Evolutionary conservation across 2,888 invertebrate species (phyloP), one percentile per base, ranked within the genome.

Genomic region (Andrena chrysosceles): DNA sequence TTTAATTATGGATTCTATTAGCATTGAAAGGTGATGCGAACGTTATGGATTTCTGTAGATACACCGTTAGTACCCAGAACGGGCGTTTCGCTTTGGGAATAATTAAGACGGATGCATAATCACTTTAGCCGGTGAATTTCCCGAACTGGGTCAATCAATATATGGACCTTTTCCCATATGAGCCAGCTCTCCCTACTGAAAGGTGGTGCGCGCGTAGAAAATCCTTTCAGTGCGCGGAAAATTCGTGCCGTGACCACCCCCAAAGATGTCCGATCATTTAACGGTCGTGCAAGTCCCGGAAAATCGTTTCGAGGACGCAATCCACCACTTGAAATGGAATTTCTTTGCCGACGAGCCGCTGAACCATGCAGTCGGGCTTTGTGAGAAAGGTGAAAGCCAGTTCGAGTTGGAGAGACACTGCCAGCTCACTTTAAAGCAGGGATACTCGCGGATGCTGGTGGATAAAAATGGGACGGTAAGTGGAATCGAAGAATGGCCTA

Each of bases 281-380:
- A 94, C 94, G 79, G 94, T 94, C 85, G 93, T 93, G 49, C 93
- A 94, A 59, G 94, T 96, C 72, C 94, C 95, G 33, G 94, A 94
- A 85, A 93, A 94, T 59, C 94, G 94, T 83, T 95, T 95, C 88
- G 95, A 95, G 33, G 95, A 96, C 33, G 97, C 97, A 67, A 95
- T 98, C 82, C 93, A 95, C 33, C 97, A 97, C 92, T 95, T 98
- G 69, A 95, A 97, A 49, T 94, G 95, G 86, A 97, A 96, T 91
- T 97, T 97, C 94, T 98, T 98, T 93, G 96, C 97, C 0, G 98
- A 98, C 91, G 98, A 98, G 92, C 97, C 98, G 0, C 95, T 98
- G 63, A 98, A 98, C 94, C 96, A 96, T 88, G 97, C 97, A 0
- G 96, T 97, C n/a, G 95, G 95, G 13, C 95, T 97, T 6, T 97